Percentiles rank a stretch among this genome's conserved stretches.
phyloP scores from a whole-genome alignment of 2,797 vertebrate species.

The Anguilla megastoma region DNA sequence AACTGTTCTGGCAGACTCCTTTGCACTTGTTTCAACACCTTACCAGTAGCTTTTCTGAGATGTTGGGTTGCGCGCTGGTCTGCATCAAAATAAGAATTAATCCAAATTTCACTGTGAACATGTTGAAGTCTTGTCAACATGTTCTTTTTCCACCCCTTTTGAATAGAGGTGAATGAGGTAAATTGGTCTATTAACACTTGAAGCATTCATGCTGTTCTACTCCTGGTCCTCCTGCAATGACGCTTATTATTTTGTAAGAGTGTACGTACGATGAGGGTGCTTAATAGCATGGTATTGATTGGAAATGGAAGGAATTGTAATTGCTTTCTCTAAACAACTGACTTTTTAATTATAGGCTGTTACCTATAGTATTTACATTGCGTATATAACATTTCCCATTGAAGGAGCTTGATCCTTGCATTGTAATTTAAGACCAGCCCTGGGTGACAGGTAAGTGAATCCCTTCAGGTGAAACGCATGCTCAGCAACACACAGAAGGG shows the following conservation, averaged over 20 bases:
- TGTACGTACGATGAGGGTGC: neutral
- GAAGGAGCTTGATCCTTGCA: neutral
- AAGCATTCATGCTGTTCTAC: neutral
- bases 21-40: neutral
- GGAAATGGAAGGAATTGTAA: neutral
- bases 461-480: neutral
- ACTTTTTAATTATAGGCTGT: neutral
- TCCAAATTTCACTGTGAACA: neutral
- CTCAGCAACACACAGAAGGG: neutral
- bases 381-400: neutral
- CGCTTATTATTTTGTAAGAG: neutral
- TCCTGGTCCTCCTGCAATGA: neutral
- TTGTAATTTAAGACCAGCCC: constrained; percentile 13
- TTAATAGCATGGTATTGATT: neutral
- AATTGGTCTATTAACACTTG: neutral
- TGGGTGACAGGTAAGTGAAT: neutral
- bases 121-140: neutral
- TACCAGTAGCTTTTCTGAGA: neutral
- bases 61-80: neutral
- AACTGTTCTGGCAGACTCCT: neutral
- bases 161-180: neutral
- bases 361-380: neutral
- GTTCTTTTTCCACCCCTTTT: neutral
- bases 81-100: neutral
- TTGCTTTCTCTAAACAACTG: neutral